phyloP scores from a whole-genome alignment of 2,888 invertebrate genomes.

The Megaustenia siamemsis region DNA sequence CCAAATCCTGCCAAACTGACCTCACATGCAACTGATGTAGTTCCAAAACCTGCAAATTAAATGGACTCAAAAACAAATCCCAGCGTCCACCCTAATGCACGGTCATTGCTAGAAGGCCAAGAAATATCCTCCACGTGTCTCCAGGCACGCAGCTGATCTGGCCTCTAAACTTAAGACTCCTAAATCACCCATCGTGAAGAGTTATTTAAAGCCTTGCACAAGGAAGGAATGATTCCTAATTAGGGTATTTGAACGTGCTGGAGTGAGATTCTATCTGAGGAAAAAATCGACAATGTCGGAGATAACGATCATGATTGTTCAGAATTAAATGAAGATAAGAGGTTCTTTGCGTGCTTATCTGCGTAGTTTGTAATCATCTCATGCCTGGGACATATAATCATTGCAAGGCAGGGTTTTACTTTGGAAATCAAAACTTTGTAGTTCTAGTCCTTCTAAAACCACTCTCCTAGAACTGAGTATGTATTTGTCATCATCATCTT shows the following conservation, averaged over 20 bases:
- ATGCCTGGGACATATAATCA: too few relatives aligned
- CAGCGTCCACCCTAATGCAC: not conserved
- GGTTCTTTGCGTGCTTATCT: not conserved
- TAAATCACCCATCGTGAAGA: not conserved
- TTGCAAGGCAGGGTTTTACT: too few relatives aligned
- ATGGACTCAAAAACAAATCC: too few relatives aligned
- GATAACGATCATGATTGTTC: constrained; percentile 1
- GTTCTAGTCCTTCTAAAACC: too few relatives aligned
- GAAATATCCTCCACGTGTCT: not conserved
- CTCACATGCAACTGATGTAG: too few relatives aligned
- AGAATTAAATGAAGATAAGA: constrained; percentile 1
- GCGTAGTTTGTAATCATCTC: not conserved
- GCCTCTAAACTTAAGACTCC: not conserved
- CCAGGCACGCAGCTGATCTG: not conserved
- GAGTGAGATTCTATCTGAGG: not conserved
- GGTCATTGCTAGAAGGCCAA: not conserved
- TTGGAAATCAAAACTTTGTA: too few relatives aligned
- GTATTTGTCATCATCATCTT: too few relatives aligned
- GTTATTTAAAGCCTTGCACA: not conserved
- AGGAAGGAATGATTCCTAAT: not conserved
- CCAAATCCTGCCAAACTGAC: too few relatives aligned
- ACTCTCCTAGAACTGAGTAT: too few relatives aligned
- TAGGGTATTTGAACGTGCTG: constrained; percentile 12
- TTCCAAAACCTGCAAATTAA: too few relatives aligned
- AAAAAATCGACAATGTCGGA: not conserved